Percentiles rank a stretch among this genome's conserved stretches.
These are phyloP conservation scores for Sebastes itinus DNA, from an alignment of 2,797 vertebrate genomes.

Conservation along the genomic window DNA sequence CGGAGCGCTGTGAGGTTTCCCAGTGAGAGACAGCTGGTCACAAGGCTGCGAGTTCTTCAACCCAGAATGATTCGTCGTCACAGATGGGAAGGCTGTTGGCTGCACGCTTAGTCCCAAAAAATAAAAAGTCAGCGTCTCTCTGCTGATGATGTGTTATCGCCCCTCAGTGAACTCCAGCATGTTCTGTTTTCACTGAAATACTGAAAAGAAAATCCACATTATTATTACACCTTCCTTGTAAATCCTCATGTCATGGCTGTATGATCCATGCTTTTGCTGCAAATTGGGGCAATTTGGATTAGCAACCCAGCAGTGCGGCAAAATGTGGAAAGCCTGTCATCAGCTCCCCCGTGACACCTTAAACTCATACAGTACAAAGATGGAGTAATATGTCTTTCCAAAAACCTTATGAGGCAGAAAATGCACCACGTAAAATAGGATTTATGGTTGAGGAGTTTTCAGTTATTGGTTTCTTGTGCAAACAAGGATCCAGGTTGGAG, in stretches of 20 bases:
- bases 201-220: neutral
- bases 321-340: conserved; percentile 21
- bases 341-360: conserved; percentile 3
- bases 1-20: conserved; percentile 8
- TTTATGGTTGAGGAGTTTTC: neutral
- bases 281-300: conserved; percentile 32
- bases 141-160: neutral
- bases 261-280: neutral
- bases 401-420: neutral
- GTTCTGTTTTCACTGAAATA: neutral
- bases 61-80: neutral
- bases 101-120: neutral
- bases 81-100: neutral
- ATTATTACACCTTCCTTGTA: neutral
- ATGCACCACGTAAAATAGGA: neutral
- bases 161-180: neutral
- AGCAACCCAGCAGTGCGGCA: conserved; percentile 15
- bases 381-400: neutral
- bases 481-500: neutral
- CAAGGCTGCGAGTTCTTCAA: neutral
- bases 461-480: neutral
- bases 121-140: neutral
- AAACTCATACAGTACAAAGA: neutral
- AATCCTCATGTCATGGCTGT: conserved; percentile 15
- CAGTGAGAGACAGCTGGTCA: conserved; percentile 22